Percentiles rank a stretch among this genome's conserved stretches.
These are phyloP conservation scores for Mirza zaza DNA, from an alignment of 2,113 vertebrate species.

Conservation along the genomic window DNA sequence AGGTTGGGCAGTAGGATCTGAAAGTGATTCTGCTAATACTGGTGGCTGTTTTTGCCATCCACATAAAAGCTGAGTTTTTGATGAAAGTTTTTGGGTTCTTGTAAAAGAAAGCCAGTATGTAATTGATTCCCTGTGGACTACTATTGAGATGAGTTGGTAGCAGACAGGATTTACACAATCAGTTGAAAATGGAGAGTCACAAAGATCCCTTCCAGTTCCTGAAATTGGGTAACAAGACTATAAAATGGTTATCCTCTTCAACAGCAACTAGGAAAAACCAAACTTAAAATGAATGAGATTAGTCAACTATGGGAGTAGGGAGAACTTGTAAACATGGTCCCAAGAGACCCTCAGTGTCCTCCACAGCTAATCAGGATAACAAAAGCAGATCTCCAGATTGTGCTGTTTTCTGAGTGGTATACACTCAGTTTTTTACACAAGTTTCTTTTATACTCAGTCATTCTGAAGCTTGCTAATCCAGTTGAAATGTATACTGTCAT, in stretches of 20 bases:
- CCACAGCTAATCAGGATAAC: neutral
- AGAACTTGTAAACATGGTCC: neutral
- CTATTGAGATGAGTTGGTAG: neutral
- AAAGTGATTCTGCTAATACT: neutral
- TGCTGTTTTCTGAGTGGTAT: neutral
- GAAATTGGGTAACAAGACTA: neutral
- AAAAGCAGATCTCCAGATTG: neutral
- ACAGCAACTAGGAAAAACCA: neutral
- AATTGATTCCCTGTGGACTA: neutral
- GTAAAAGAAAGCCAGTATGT: neutral
- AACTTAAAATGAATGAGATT: neutral
- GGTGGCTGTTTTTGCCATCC: neutral
- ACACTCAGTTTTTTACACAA: neutral
- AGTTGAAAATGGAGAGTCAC: neutral
- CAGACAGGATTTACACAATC: neutral
- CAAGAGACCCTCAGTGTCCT: neutral
- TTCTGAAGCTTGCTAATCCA: neutral
- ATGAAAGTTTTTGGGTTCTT: neutral
- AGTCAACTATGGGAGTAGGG: neutral
- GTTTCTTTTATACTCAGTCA: neutral
- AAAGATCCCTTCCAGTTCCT: neutral
- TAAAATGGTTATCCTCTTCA: neutral
- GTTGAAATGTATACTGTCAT: neutral
- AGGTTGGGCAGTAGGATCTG: neutral
- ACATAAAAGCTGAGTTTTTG: neutral